phyloP scores from a whole-genome alignment of 2,888 invertebrate genomes.

The Meliscaeva auricollis region DNA sequence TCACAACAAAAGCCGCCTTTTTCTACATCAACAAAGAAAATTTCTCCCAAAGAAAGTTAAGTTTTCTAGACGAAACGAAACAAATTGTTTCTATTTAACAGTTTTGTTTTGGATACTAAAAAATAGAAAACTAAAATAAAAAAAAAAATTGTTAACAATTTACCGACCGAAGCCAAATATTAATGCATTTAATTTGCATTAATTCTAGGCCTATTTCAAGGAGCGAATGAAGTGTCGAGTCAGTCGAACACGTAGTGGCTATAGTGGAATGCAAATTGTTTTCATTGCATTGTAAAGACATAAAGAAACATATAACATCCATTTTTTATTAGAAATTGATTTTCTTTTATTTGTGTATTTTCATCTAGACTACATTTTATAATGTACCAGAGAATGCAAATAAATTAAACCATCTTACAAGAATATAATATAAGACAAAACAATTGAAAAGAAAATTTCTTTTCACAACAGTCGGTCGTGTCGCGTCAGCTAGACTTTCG shows the following conservation, averaged over 20 bases:
- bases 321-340: constrained; percentile 9
- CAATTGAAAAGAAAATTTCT: constrained; percentile 65
- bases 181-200: constrained; percentile 29
- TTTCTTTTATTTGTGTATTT: constrained; percentile 22
- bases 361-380: neutral
- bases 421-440: constrained; percentile 38
- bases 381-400: constrained; percentile 42
- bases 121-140: neutral
- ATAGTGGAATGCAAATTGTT: constrained; percentile 52
- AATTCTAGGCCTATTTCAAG: constrained; percentile 20
- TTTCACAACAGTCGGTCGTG: constrained; percentile 53
- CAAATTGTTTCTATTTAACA: constrained; percentile 16
- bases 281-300: neutral
- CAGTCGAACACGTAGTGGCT: constrained; percentile 41
- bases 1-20: constrained; percentile 53
- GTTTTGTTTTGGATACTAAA: neutral
- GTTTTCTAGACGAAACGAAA: constrained; percentile 20
- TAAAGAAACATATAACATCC: constrained; percentile 11
- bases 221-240: neutral
- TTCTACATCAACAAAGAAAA: constrained; percentile 59
- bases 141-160: constrained; percentile 37
- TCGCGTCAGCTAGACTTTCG: constrained; percentile 48
- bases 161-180: constrained; percentile 28
- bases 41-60: constrained; percentile 73
- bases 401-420: constrained; percentile 52